Percentiles rank a stretch among this genome's conserved stretches.
Evolutionary conservation across 2,888 invertebrate genomes (phyloP).

Genomic region (Temnothorax rugatulus): DNA sequence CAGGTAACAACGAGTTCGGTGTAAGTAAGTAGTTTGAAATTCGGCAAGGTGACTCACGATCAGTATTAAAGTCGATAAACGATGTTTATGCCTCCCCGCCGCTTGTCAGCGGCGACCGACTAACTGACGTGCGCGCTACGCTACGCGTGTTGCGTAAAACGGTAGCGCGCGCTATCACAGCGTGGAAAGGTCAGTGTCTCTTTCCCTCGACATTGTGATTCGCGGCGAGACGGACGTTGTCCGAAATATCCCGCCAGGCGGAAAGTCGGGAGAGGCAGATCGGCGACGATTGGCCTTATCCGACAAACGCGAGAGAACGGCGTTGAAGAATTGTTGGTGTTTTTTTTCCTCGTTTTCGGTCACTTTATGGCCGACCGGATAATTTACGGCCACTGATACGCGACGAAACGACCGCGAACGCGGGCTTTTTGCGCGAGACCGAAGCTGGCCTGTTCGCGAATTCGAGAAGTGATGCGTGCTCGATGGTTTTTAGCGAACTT

Average conservation of each 20-base stretch:
- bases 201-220: slow-evolving; percentile 60
- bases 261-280: slow-evolving; percentile 56
- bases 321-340: background rate
- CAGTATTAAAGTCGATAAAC: background rate
- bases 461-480: background rate
- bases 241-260: slow-evolving; percentile 71
- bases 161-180: slow-evolving; percentile 72
- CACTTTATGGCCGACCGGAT: slow-evolving; percentile 35
- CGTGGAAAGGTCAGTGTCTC: slow-evolving; percentile 81
- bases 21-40: background rate
- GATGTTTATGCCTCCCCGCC: slow-evolving; percentile 49
- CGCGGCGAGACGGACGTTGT: slow-evolving; percentile 48
- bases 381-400: slow-evolving; percentile 49
- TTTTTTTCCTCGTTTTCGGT: slow-evolving; percentile 30
- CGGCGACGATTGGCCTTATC: slow-evolving; percentile 27
- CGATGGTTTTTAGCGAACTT: background rate
- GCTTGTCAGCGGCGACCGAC: background rate
- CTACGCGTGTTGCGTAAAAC: slow-evolving; percentile 74
- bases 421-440: slow-evolving; percentile 3
- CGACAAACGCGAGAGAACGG: background rate
- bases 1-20: background rate
- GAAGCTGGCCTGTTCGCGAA: background rate
- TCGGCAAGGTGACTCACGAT: background rate
- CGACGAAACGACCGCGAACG: slow-evolving; percentile 15
- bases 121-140: slow-evolving; percentile 27